Base-by-base conservation (phyloP, 2,113 vertebrate species). In the Uria aalge region DNA sequence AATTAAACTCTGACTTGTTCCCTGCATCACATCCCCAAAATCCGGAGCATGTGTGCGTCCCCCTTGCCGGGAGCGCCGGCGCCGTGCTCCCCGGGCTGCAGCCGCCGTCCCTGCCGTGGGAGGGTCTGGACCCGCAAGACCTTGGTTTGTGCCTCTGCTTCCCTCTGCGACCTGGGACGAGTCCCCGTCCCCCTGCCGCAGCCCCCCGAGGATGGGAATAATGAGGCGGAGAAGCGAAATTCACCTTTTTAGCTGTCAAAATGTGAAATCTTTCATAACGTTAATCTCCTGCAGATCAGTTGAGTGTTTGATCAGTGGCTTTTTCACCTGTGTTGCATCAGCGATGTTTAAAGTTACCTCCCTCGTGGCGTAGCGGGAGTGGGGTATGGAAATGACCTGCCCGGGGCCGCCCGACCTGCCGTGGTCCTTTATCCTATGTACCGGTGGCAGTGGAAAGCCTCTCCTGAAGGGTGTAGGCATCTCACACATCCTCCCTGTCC, bases 31-130 rank as follows among this genome's bases (percentile, higher is more conserved):
- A 59, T n/a, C 38, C 47, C n/a, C 40, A 30, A 76, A 83, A 32
- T 30, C 20, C 45, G n/a, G 29, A 38, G 12, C 15, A 47, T 17
- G 38, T 40, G 69, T 3, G 0, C 16, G 17, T 30, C 6, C 8
- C 45, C 32, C 8, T 32, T 26, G 6, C 50, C 0, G 3, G 50
- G 32, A 23, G 32, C 1, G 0, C 41, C 1, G 16, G 50, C n/a
- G 36, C 16, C 5, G 2, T 18, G 26, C 19, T 72, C 10, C 27
- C 38, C 2, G 5, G 15, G 74, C 64, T 71, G 85, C 47, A 34
- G 56, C 64, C 8, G 1, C 57, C 8, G 4, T 32, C 26, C 26
- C 26, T 40, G 36, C 53, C 32, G 1, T 38, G 53, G 62, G 34
- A 38, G 7, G 26, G 6, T 34, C 48, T 47, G 63, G 48, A 41